Evolutionary conservation across 2,797 vertebrate species (phyloP).

Genomic region (Dryobates pubescens): DNA sequence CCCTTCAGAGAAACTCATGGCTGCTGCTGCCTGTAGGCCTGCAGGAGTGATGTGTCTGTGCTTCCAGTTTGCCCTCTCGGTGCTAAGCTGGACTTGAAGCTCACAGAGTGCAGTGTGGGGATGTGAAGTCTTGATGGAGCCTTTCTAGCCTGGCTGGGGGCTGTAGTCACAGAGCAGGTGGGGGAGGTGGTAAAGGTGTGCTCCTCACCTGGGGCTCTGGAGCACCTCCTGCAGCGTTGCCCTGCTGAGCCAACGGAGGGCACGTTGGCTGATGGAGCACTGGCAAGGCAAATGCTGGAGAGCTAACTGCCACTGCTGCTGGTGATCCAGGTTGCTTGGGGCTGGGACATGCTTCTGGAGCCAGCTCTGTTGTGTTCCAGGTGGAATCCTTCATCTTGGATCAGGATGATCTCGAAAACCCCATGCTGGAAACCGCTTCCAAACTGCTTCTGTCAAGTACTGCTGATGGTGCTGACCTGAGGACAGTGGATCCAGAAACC

Average conservation of each 20-base stretch:
- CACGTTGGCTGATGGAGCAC: background rate
- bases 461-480: conserved; percentile 84
- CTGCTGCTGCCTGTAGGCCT: background rate
- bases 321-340: background rate
- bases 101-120: background rate
- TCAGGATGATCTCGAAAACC: conserved; percentile 86
- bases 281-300: background rate
- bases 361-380: conserved; percentile 29
- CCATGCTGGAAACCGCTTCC: conserved; percentile 85
- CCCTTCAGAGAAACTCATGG: background rate
- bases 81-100: background rate
- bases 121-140: background rate
- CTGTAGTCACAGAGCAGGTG: no score
- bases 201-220: background rate
- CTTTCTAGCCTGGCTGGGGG: no score
- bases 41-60: fast-evolving
- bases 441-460: conserved; percentile 83
- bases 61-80: background rate
- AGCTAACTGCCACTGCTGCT: fast-evolving
- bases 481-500: conserved; percentile 85
- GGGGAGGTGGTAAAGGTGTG: background rate
- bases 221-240: background rate
- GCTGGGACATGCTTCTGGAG: background rate
- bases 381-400: conserved; percentile 87
- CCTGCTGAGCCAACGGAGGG: background rate